phyloP scores from a whole-genome alignment of 1,140 invertebrate species.

The Elysia chlorotica region DNA sequence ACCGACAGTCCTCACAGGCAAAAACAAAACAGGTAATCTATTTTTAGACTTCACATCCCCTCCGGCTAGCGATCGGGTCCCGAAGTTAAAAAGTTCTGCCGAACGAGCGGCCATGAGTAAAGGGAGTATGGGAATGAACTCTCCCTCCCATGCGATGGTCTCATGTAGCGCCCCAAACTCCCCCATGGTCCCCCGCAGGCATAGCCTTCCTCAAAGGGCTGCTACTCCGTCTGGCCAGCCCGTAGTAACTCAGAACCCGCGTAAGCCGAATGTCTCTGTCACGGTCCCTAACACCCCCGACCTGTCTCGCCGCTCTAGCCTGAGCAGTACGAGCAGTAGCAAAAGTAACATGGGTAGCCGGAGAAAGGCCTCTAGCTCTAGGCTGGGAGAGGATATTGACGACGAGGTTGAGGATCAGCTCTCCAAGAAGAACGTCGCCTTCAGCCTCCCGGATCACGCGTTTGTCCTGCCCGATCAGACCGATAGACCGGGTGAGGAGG shows the following conservation, averaged over 20 bases:
- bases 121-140: neutral
- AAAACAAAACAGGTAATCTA: slow-evolving; percentile 28
- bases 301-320: neutral
- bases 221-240: neutral
- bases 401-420: neutral
- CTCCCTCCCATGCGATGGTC: neutral
- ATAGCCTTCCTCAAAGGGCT: slow-evolving; percentile 7
- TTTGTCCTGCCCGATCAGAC: slow-evolving; percentile 17
- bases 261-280: neutral
- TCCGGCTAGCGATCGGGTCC: slow-evolving; percentile 22
- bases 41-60: slow-evolving; percentile 30
- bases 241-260: neutral
- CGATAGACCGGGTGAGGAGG: no score
- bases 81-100: slow-evolving; percentile 16
- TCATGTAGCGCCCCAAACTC: slow-evolving; percentile 14
- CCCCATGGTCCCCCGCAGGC: slow-evolving; percentile 7
- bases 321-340: no score
- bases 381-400: no score
- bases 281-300: slow-evolving; percentile 19
- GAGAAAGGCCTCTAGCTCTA: neutral
- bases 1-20: no score
- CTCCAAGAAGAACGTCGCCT: slow-evolving; percentile 8
- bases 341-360: no score
- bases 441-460: slow-evolving; percentile 12
- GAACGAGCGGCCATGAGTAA: neutral